Percentiles rank a stretch among this genome's conserved stretches.
phyloP scores from a whole-genome alignment of 2,888 invertebrate genomes.

The Dicycla oo region DNA sequence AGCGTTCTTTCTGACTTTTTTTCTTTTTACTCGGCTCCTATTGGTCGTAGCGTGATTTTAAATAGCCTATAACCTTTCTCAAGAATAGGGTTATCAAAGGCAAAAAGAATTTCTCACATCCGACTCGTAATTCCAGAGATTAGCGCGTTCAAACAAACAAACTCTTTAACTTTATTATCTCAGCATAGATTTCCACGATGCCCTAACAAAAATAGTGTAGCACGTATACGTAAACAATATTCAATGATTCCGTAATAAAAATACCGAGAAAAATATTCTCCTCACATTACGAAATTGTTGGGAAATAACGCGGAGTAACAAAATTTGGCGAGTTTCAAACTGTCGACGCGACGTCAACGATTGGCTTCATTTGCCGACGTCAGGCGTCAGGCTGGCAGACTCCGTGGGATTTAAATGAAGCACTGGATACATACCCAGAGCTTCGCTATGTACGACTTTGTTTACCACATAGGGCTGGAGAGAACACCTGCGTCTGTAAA shows the following conservation, averaged over 20 bases:
- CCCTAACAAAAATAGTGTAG: not conserved
- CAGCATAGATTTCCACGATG: not conserved
- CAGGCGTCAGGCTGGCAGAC: constrained; percentile 70
- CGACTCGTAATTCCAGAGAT: too few species aligned
- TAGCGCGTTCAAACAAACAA: too few species aligned
- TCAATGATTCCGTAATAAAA: constrained; percentile 36
- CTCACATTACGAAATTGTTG: constrained; percentile 36
- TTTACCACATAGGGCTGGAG: not conserved
- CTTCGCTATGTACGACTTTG: constrained; percentile 20
- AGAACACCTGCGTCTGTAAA: not conserved
- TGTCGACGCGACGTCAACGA: constrained; percentile 64
- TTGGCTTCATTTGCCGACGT: constrained; percentile 79
- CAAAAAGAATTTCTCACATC: too few species aligned
- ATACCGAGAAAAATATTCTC: constrained; percentile 29
- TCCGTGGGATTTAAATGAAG: constrained; percentile 51
- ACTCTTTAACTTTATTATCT: too few species aligned
- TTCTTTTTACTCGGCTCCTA: too few species aligned
- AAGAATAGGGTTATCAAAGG: too few species aligned
- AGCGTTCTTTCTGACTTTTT: too few species aligned
- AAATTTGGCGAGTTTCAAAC: constrained; percentile 56
- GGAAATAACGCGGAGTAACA: constrained; percentile 45
- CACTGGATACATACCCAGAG: constrained; percentile 34
- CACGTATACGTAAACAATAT: constrained; percentile 19
- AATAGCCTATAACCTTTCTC: too few species aligned
- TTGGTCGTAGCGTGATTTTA: too few species aligned